A percentile compares a stretch with the other conserved stretches of the same genome.
These are phyloP conservation scores for Monoplex corrugatus DNA, from an alignment of 2,888 invertebrate species.

Conservation along the genomic window DNA sequence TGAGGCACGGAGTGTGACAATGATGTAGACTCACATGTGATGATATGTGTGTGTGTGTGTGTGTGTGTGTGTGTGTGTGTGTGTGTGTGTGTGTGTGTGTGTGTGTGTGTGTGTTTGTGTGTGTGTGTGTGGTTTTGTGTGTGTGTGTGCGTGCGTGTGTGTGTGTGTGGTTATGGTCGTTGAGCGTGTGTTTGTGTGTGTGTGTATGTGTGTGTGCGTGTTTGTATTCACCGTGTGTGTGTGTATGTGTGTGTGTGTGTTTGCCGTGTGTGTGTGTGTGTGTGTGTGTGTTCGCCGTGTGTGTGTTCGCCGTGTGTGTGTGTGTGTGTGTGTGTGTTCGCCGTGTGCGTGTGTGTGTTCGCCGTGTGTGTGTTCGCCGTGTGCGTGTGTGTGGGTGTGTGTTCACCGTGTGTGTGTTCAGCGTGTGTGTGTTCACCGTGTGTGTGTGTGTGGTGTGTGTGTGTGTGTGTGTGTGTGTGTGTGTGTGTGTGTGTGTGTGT, in stretches of 20 bases:
- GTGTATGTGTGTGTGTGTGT: not conserved
- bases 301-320: not conserved
- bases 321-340: not conserved
- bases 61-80: not conserved
- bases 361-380: not conserved
- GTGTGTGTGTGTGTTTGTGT: not conserved
- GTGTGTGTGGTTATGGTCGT: not conserved
- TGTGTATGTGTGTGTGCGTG: not conserved
- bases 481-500: conserved; percentile 6
- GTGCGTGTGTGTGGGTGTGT: not conserved
- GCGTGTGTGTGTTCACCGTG: too few relatives aligned
- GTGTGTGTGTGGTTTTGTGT: too few relatives aligned
- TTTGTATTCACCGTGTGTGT: not conserved
- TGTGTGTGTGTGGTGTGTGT: too few relatives aligned
- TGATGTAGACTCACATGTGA: too few relatives aligned
- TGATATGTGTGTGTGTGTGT: not conserved
- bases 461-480: conserved; percentile 4
- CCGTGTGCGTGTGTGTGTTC: not conserved
- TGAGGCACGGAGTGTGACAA: too few relatives aligned
- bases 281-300: not conserved
- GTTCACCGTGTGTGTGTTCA: not conserved
- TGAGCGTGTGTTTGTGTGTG: too few relatives aligned
- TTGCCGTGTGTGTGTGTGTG: not conserved
- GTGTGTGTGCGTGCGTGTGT: not conserved
- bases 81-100: not conserved